Evolutionary conservation across 2,888 invertebrate genomes (phyloP).

Genomic region (Himalopsyche anomala): DNA sequence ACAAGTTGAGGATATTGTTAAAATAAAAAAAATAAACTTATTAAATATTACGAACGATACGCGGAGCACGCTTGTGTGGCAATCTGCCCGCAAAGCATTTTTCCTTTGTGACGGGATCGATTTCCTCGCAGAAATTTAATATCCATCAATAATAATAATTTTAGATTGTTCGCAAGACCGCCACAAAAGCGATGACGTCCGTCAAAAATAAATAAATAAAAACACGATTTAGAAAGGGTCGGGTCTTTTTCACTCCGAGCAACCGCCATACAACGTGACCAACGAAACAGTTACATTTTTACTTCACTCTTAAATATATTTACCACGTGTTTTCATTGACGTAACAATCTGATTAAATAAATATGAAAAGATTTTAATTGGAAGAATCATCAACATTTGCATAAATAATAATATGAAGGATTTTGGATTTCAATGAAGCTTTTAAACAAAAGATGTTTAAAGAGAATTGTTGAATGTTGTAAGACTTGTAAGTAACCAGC

Average conservation of each 20-base stretch:
- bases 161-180: constrained; percentile 7
- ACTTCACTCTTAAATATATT: neutral
- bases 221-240: constrained; percentile 15
- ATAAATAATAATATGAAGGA: too few relatives aligned
- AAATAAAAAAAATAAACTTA: too few relatives aligned
- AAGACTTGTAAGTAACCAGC: too few relatives aligned
- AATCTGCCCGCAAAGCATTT: neutral
- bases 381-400: too few relatives aligned
- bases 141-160: constrained; percentile 26
- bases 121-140: constrained; percentile 18
- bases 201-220: constrained; percentile 30
- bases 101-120: constrained; percentile 26
- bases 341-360: too few relatives aligned
- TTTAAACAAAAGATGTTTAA: too few relatives aligned
- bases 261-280: neutral
- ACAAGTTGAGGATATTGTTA: too few relatives aligned
- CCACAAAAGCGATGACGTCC: constrained; percentile 26
- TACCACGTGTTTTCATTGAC: too few relatives aligned
- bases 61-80: neutral
- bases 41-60: neutral
- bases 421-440: too few relatives aligned
- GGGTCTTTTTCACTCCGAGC: neutral
- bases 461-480: too few relatives aligned
- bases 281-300: neutral
- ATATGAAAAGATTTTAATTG: too few relatives aligned